Evolutionary conservation across 2,888 invertebrate species (phyloP), one percentile per base, ranked within the genome.

Genomic region (Drosophila mayaguana): DNA sequence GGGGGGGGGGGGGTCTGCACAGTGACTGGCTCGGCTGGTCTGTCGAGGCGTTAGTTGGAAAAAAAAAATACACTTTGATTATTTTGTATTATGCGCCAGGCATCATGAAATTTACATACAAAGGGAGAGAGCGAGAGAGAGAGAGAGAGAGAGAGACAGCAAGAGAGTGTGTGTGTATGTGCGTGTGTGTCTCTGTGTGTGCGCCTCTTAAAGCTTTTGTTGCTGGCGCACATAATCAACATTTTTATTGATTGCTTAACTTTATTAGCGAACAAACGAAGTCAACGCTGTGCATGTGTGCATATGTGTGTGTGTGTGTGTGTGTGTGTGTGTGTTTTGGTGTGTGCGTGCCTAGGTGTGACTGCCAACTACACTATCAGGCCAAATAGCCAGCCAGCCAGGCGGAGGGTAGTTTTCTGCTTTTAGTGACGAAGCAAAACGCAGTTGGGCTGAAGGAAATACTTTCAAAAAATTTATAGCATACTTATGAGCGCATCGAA

Each of bases 201-300:
- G 61, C 54, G 66, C 34, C 56, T 38, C 57, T 63, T 60, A 51
- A 60, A 56, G 69, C 57, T 60, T 63, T 72, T 80, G 53, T 61
- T 70, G 56, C 57, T 66, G 50, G 53, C 63, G 63, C 63, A 67
- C 65, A 78, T 63, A 68, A 75, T 78, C 76, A 78, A 66, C 75
- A 72, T 79, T 69, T 75, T 78, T 78, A 78, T 78, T 78, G 78
- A 78, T 78, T 79, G 79, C 72, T 75, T 79, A 75, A 78, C 72
- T 72, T 69, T 69, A 66, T 79, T 79, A 75, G 63, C 67, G 67
- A 51, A 51, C 73, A 57, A 63, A 55, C 63, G 38, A 56, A 65
- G 63, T 54, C 40, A 48, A 65, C 60, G 55, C 28, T 67, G 45
- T 38, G 60, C 59, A 18, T 63, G 45, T 42, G 50, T 25, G 42